phyloP scores from a whole-genome alignment of 1,140 invertebrate genomes.

The Hydropsyche tenuis region DNA sequence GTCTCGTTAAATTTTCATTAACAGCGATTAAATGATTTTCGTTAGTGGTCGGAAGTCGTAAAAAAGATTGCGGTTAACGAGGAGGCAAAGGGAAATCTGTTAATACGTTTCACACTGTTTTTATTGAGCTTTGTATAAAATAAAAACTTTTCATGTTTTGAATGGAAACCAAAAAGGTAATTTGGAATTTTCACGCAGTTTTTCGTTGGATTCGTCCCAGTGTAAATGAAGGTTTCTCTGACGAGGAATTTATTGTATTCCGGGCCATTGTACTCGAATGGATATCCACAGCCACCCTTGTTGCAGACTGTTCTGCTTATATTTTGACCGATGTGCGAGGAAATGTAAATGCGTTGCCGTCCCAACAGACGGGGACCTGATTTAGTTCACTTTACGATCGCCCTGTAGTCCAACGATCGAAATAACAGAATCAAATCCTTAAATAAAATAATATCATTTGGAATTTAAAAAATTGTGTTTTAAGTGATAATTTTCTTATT shows the following conservation, averaged over 20 bases:
- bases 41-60: too few species aligned
- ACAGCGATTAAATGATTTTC: too few species aligned
- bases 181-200: too few species aligned
- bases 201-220: slow-evolving; percentile 18
- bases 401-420: slow-evolving; percentile 14
- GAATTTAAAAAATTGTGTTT: too few species aligned
- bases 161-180: too few species aligned
- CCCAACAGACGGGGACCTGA: slow-evolving; percentile 27
- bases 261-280: slow-evolving; percentile 29
- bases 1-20: not conserved
- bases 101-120: too few species aligned
- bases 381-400: slow-evolving; percentile 1
- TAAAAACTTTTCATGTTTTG: too few species aligned
- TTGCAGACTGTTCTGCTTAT: slow-evolving; percentile 36
- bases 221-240: slow-evolving; percentile 14
- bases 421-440: not conserved
- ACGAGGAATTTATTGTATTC: slow-evolving; percentile 32
- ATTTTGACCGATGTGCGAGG: slow-evolving; percentile 41
- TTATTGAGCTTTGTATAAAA: too few species aligned
- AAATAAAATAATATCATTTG: too few species aligned
- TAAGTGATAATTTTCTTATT: too few species aligned
- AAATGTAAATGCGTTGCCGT: slow-evolving; percentile 35
- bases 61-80: too few species aligned
- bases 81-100: too few species aligned
- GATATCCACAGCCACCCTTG: slow-evolving; percentile 34